Evolutionary conservation across 2,113 vertebrate genomes (phyloP), one percentile per base, ranked within the genome.

Genomic region (Heteronetta atricapilla): DNA sequence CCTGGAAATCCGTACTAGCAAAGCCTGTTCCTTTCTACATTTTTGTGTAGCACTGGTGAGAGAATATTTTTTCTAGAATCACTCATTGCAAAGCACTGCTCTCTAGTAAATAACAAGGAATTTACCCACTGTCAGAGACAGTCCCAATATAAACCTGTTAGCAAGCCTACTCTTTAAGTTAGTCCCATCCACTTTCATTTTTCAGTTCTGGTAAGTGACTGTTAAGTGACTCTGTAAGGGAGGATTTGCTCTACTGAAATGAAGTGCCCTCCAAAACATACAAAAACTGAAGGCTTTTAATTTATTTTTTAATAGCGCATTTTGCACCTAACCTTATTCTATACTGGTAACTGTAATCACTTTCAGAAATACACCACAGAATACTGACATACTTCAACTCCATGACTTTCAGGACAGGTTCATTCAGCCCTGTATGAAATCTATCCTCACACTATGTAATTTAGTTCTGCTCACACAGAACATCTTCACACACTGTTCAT

Each of bases 1-100:
- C 86, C 68, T 90, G 86, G 52, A 96, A 91, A 95, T 75, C 64
- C 28, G 31, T 75, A 86, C 59, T 67, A 95, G 58, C 31, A 53
- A 70, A 95, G 64, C 66, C 77, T 50, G 53, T 29, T 42, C 31
- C 20, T 75, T 79, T 93, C 95, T 78, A 76, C 80, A 53, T 84
- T 79, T 92, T 78, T 82, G 59, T 86, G 60, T 53, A 93, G 8
- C 33, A 72, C n/a, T 7, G 4, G 4, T 29, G 20, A 90, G 11
- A 16, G 23, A 89, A 6, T 59, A 80, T 33, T 29, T 63, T 82
- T 86, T 58, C 59, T 64, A 52, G 36, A 94, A 72, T 70, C 58
- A 50, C 13, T 59, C 11, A 67, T 44, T 63, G 52, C 69, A 86
- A 5, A 33, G 18, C 10, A 76, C 28, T 3, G n/a, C 26, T 93